These are phyloP conservation scores for Potorous gilbertii DNA, from an alignment of 2,797 vertebrate species.

Conservation along the genomic window DNA sequence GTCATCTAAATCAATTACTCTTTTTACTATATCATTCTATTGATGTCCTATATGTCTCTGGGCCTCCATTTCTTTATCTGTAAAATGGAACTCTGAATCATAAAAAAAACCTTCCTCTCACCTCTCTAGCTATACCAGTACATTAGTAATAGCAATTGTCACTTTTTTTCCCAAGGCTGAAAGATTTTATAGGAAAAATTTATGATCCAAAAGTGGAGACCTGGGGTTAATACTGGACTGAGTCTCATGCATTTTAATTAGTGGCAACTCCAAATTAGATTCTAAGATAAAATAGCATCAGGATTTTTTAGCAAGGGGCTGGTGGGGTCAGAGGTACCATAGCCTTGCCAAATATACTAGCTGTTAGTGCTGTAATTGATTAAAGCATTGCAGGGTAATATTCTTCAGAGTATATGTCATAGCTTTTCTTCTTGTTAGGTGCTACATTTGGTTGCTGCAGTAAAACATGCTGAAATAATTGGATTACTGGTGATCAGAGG, in stretches of 20 bases:
- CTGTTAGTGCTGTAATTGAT: slow-evolving; percentile 80
- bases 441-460: slow-evolving; percentile 70
- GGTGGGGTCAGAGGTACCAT: slow-evolving; percentile 65
- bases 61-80: background rate
- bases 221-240: slow-evolving; percentile 74
- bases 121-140: background rate
- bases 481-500: slow-evolving; percentile 69
- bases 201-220: slow-evolving; percentile 58
- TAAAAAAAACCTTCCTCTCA: background rate
- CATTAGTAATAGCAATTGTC: background rate
- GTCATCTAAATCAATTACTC: background rate
- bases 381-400: slow-evolving; percentile 77
- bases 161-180: slow-evolving; percentile 44
- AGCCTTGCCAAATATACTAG: slow-evolving; percentile 41
- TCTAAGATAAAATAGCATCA: slow-evolving; percentile 74
- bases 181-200: slow-evolving; percentile 63
- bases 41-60: background rate
- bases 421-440: slow-evolving; percentile 71
- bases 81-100: slow-evolving; percentile 5
- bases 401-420: slow-evolving; percentile 68
- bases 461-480: slow-evolving; percentile 80
- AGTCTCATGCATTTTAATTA: slow-evolving; percentile 82
- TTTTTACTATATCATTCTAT: background rate
- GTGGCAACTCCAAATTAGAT: slow-evolving; percentile 81
- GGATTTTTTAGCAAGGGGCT: slow-evolving; percentile 61